phyloP scores from a whole-genome alignment of 2,888 invertebrate genomes.

The Hirtodrosophila duncani region DNA sequence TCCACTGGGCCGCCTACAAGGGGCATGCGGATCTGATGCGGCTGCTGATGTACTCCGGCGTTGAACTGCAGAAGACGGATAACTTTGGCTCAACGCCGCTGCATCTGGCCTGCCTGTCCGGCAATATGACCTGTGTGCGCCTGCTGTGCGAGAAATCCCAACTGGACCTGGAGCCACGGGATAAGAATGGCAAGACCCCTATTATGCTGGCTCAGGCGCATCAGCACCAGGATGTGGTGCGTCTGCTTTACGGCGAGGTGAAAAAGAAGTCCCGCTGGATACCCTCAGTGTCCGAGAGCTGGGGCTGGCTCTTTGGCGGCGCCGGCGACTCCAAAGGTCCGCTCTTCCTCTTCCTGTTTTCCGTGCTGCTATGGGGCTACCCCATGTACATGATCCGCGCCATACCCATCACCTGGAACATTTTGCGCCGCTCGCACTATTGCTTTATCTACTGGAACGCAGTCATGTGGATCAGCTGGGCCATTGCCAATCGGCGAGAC shows the following conservation, averaged over 20 bases:
- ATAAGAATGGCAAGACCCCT: slow-evolving; percentile 95
- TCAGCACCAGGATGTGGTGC: slow-evolving; percentile 90
- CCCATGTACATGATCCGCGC: slow-evolving; percentile 95
- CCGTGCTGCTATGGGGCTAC: slow-evolving; percentile 93
- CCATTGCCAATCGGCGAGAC: slow-evolving; percentile 91
- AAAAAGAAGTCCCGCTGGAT: slow-evolving; percentile 91
- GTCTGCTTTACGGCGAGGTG: slow-evolving; percentile 88
- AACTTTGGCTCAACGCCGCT: slow-evolving; percentile 95
- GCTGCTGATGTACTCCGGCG: slow-evolving; percentile 92
- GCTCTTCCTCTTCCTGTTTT: slow-evolving; percentile 89
- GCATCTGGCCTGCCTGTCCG: slow-evolving; percentile 92
- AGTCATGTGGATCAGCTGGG: slow-evolving; percentile 96
- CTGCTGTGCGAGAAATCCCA: slow-evolving; percentile 94
- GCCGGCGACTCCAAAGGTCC: slow-evolving; percentile 95
- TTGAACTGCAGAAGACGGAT: slow-evolving; percentile 91
- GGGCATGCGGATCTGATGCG: slow-evolving; percentile 93
- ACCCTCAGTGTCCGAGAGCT: slow-evolving; percentile 91
- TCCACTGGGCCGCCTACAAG: slow-evolving; percentile 97
- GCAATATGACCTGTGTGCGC: slow-evolving; percentile 91
- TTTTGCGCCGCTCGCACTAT: slow-evolving; percentile 90
- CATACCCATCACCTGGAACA: slow-evolving; percentile 93
- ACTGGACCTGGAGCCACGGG: slow-evolving; percentile 90
- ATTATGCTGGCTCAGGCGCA: slow-evolving; percentile 93
- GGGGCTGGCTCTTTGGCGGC: slow-evolving; percentile 93
- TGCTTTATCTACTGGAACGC: slow-evolving; percentile 94